phyloP scores from a whole-genome alignment of 2,113 vertebrate species.

The Campylomormyrus numenius region DNA sequence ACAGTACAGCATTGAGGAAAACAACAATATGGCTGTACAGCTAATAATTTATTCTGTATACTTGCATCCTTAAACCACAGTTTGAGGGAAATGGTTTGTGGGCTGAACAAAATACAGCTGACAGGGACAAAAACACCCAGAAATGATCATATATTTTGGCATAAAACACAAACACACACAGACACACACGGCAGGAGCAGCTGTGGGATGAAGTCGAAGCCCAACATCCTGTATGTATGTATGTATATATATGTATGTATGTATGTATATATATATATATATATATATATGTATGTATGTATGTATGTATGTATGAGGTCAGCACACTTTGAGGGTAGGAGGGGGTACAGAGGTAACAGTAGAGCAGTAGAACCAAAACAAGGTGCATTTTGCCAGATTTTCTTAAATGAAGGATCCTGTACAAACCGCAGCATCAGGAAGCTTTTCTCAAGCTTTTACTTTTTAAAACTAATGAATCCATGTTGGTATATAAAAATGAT shows the following conservation, averaged over 20 bases:
- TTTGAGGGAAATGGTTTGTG: background rate
- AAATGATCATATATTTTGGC: background rate
- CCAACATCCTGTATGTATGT: background rate
- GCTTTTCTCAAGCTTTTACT: background rate
- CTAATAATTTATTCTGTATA: background rate
- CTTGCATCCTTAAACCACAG: background rate
- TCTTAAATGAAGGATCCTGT: background rate
- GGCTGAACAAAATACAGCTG: background rate
- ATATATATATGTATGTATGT: too few relatives aligned
- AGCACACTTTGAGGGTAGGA: background rate
- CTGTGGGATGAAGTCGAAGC: background rate
- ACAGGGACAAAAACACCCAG: background rate
- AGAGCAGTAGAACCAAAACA: background rate
- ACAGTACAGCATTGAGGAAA: background rate
- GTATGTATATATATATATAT: background rate
- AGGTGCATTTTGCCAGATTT: background rate
- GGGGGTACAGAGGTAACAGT: background rate
- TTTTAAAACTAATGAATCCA: background rate
- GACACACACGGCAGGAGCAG: constrained; percentile 11
- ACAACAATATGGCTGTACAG: background rate
- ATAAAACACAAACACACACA: background rate
- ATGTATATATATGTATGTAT: background rate
- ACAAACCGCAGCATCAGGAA: background rate
- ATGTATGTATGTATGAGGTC: background rate
- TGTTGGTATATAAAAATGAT: background rate